Evolutionary conservation across 2,888 invertebrate genomes (phyloP).

Genomic region (Dicranocentrus wangi): DNA sequence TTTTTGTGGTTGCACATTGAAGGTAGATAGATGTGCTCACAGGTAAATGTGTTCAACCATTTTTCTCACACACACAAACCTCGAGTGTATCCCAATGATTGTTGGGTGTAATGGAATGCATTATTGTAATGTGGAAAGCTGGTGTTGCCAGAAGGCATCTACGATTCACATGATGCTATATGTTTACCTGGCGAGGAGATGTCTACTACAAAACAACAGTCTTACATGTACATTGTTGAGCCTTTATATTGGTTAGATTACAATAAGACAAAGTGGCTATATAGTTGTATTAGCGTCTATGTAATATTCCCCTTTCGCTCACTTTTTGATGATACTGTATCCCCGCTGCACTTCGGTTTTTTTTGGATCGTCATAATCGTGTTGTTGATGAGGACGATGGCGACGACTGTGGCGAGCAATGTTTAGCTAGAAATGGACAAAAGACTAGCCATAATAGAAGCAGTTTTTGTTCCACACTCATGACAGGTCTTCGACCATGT

Average conservation of each 20-base stretch:
- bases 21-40: not conserved
- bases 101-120: conserved; percentile 40
- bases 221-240: not conserved
- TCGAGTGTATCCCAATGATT: not conserved
- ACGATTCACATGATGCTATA: not conserved
- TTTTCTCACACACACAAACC: conserved; percentile 8
- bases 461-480: conserved; percentile 39
- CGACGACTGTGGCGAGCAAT: conserved; percentile 1
- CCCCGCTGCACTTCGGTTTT: too few relatives aligned
- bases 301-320: conserved; percentile 21
- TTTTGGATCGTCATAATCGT: conserved; percentile 23
- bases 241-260: not conserved
- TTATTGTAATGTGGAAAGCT: conserved; percentile 24
- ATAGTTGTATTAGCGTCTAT: conserved; percentile 18
- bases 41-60: not conserved
- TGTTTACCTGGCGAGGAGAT: not conserved
- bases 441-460: conserved; percentile 20
- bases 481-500: conserved; percentile 59
- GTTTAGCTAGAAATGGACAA: conserved; percentile 58
- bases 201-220: not conserved
- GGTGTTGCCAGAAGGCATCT: conserved; percentile 48
- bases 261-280: not conserved
- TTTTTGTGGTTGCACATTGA: too few relatives aligned
- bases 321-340: not conserved
- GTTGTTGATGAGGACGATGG: conserved; percentile 29